Base-by-base conservation (phyloP, 2,888 invertebrate species). In the Xanthia icteritia region DNA sequence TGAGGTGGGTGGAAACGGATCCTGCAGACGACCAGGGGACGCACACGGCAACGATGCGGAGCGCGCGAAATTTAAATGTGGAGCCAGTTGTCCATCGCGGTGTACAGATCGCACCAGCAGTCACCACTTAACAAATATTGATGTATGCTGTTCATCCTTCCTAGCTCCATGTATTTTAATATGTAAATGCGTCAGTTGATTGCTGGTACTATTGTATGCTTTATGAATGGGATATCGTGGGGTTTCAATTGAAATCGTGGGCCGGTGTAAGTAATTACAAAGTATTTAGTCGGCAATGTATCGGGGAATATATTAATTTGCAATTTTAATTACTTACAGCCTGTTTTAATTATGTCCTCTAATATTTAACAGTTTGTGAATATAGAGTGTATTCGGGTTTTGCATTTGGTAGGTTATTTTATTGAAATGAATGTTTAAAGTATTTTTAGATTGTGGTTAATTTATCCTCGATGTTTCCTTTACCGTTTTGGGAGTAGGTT, bases 121-220 rank as follows among this genome's bases (percentile, higher is more conserved):
- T 31, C 31, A 31, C 31, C 31, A 31, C 31, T 31, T 31, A 31
- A 31, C 31, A 31, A 31, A 31, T 31, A 31, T 31, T 31, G 31
- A 31, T 39, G n/a, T n/a, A n/a, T 56, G 56, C n/a, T 56, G 56
- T 31, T 4, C 58, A 23, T 36, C 15, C 20, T 79, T 42, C 0
- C 0, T 0, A n/a, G 3, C 76, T 1, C 77, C 86, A 36, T 82
- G 84, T 88, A 74, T 78, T 36, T 73, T 81, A 87, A 81, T 84
- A 88, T 83, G 81, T 81, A 81, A 87, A 86, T 82, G 88, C 84
- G 71, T 82, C 85, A 82, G 85, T 89, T 85, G 87, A 89, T 82
- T 84, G 77, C 82, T 72, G 36, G 81, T 51, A 80, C 82, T 86
- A 86, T 85, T 82, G 70, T 87, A 74, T 58, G 76, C 11, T 71